These are phyloP conservation scores for Cebidichthys violaceus DNA, from an alignment of 2,113 vertebrate species.

Conservation along the genomic window DNA sequence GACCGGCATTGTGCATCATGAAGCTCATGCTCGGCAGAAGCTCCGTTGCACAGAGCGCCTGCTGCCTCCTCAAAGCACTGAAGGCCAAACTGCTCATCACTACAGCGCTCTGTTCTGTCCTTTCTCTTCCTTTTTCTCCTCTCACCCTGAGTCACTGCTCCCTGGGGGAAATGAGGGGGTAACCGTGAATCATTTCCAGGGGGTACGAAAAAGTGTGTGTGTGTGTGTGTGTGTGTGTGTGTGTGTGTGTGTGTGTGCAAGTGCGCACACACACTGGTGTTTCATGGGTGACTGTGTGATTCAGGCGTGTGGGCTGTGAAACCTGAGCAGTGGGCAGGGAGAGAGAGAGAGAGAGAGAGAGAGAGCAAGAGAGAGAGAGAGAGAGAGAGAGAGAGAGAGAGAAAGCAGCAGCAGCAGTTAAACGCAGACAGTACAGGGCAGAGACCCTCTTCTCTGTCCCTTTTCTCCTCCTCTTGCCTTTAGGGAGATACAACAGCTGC, in stretches of 20 bases:
- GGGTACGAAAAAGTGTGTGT: slow-evolving; percentile 54
- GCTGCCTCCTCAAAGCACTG: slow-evolving; percentile 74
- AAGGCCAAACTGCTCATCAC: slow-evolving; percentile 78
- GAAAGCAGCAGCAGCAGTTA: slow-evolving; percentile 51
- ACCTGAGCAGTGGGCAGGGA: slow-evolving; percentile 75
- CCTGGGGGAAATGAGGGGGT: slow-evolving; percentile 70
- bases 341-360: slow-evolving; percentile 52
- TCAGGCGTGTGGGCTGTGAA: slow-evolving; percentile 80
- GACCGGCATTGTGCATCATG: slow-evolving; percentile 57
- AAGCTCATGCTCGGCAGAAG: slow-evolving; percentile 66
- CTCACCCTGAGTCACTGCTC: slow-evolving; percentile 78
- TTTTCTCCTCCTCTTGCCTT: slow-evolving; percentile 58
- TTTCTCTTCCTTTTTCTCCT: slow-evolving; percentile 65
- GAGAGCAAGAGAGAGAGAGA: slow-evolving; percentile 59
- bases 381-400: too few species aligned
- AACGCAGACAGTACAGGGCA: slow-evolving; percentile 45
- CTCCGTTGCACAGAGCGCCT: slow-evolving; percentile 52
- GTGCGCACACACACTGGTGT: slow-evolving; percentile 10
- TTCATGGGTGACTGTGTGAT: slow-evolving; percentile 67
- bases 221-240: too few species aligned
- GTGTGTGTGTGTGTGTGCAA: too few species aligned
- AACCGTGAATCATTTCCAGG: slow-evolving; percentile 72
- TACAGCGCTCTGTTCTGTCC: slow-evolving; percentile 52
- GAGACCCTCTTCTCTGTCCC: slow-evolving; percentile 49
- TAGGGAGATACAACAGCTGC: slow-evolving; percentile 72